Evolutionary conservation across 2,113 vertebrate genomes (phyloP).

Genomic region (Gambusia holbrooki): DNA sequence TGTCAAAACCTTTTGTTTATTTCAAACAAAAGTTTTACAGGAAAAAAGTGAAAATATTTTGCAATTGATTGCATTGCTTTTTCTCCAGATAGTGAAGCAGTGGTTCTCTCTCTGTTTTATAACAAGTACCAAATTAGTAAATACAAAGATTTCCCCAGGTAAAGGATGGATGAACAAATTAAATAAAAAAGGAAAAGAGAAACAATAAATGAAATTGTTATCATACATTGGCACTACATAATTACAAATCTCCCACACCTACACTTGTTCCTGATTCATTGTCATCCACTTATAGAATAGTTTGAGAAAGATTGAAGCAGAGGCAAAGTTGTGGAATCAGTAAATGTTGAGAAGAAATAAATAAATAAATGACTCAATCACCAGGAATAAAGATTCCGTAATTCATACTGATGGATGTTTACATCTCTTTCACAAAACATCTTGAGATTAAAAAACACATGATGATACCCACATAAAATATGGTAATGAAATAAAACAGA

Average conservation of each 20-base stretch:
- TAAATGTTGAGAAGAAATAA: background rate
- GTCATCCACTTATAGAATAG: background rate
- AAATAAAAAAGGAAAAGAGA: no score
- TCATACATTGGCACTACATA: no score
- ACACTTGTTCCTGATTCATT: no score
- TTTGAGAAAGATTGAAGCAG: background rate
- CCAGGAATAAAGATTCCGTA: background rate
- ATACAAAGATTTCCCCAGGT: background rate
- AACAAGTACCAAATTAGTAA: background rate
- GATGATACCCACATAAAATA: conserved; percentile 70
- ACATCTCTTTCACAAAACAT: background rate
- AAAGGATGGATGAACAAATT: background rate
- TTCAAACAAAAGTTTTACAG: background rate
- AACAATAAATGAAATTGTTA: no score
- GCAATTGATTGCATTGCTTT: background rate
- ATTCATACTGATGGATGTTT: background rate
- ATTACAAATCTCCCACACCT: no score
- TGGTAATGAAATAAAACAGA: conserved; percentile 78
- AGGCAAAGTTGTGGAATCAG: background rate
- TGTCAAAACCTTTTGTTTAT: background rate
- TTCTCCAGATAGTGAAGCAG: background rate
- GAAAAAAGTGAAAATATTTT: background rate
- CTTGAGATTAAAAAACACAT: background rate
- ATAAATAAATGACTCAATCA: background rate
- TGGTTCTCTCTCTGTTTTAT: background rate